Conservation (phyloP, 2,888 invertebrate species). For the Digitonthophagus gazella region DNA sequence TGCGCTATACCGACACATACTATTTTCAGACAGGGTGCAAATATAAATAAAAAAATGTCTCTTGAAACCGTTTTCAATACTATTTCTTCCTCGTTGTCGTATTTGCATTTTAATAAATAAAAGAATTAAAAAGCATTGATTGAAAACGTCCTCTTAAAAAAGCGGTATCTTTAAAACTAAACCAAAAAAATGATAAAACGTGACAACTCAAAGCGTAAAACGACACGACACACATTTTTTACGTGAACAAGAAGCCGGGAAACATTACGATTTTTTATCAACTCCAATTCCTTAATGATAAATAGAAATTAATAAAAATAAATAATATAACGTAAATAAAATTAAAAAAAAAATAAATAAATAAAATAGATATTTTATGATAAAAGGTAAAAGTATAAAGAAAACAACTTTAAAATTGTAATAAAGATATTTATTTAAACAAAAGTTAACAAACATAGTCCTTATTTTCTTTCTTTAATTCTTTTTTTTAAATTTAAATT, state of each 20-base stretch:
- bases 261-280: background rate
- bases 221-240: background rate
- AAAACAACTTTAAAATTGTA: constrained; percentile 22
- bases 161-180: too few relatives aligned
- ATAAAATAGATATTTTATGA: background rate
- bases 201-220: background rate
- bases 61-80: background rate
- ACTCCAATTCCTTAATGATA: background rate
- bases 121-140: too few relatives aligned
- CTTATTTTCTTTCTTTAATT: constrained; percentile 26
- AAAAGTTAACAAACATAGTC: constrained; percentile 36
- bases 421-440: constrained; percentile 36
- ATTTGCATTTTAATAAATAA: background rate
- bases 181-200: background rate
- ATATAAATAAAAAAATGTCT: background rate
- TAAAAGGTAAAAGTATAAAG: constrained; percentile 4
- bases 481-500: constrained; percentile 17
- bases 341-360: background rate
- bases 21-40: constrained; percentile 1
- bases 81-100: background rate
- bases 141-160: too few relatives aligned
- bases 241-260: background rate
- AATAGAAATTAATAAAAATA: background rate
- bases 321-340: background rate
- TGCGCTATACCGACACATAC: constrained; percentile 27